Percentiles rank a stretch among this genome's conserved stretches.
phyloP scores from a whole-genome alignment of 2,797 vertebrate genomes.

The Yasuhikotakia modesta region DNA sequence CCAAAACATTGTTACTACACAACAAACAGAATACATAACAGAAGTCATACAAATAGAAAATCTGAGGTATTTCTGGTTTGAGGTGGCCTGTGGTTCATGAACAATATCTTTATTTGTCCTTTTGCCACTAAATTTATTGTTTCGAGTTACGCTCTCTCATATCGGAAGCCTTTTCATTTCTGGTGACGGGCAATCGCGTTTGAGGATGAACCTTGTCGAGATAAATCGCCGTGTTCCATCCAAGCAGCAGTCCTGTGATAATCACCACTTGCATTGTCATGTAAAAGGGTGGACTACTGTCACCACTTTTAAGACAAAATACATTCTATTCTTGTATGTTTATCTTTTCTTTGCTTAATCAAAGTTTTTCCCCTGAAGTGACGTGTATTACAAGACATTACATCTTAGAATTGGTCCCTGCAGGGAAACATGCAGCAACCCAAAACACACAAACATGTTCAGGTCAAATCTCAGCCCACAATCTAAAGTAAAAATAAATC shows the following conservation, averaged over 20 bases:
- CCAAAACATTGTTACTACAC: conserved; percentile 90
- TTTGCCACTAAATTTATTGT: conserved; percentile 56
- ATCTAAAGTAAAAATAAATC: too few species aligned
- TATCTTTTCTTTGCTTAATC: background rate
- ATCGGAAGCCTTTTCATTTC: conserved; percentile 56
- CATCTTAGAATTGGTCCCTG: conserved; percentile 62
- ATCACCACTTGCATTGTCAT: conserved; percentile 85
- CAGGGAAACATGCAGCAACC: conserved; percentile 54
- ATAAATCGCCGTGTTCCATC: conserved; percentile 68
- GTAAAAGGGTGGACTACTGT: conserved; percentile 61
- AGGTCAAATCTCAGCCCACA: too few species aligned
- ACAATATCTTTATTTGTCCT: conserved; percentile 64
- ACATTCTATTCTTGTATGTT: conserved; percentile 35
- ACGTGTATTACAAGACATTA: conserved; percentile 38
- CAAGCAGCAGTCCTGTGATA: conserved; percentile 85
- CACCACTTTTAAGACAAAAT: conserved; percentile 55
- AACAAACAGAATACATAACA: conserved; percentile 92
- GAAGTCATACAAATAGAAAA: conserved; percentile 92
- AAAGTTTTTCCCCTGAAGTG: conserved; percentile 20
- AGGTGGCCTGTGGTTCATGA: conserved; percentile 93
- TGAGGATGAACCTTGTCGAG: conserved; percentile 57
- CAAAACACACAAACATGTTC: conserved; percentile 20
- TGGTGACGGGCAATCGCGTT: conserved; percentile 47
- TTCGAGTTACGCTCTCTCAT: conserved; percentile 53
- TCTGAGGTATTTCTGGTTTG: conserved; percentile 97